A percentile compares a stretch with the other conserved stretches of the same genome.
Evolutionary conservation across 2,113 vertebrate species (phyloP).

Genomic region (Protobothrops mucrosquamatus): DNA sequence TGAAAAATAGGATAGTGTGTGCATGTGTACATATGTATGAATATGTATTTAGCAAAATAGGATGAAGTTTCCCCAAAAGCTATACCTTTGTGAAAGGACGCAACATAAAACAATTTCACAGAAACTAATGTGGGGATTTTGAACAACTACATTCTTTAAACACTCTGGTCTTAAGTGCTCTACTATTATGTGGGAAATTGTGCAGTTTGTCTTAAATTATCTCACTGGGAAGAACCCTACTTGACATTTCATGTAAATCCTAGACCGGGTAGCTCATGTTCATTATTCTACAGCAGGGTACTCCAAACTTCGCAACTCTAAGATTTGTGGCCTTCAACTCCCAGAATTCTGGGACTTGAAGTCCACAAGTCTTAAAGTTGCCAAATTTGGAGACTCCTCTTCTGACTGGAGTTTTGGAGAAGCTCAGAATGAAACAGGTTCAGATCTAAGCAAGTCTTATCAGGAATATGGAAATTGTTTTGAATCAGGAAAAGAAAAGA

Average conservation of each 20-base stretch:
- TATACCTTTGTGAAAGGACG: neutral
- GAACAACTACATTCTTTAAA: neutral
- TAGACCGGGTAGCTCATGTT: neutral
- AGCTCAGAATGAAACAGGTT: neutral
- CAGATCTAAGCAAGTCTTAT: neutral
- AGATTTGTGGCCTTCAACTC: too few relatives aligned
- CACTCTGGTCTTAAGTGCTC: neutral
- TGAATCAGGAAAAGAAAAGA: neutral
- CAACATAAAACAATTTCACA: neutral
- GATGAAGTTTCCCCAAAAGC: neutral
- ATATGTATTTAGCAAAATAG: neutral
- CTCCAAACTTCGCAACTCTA: too few relatives aligned
- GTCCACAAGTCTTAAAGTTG: neutral
- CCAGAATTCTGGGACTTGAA: neutral
- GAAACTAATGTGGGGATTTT: too few relatives aligned
- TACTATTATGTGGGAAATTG: neutral
- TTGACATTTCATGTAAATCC: neutral
- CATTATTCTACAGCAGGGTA: neutral
- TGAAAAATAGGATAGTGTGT: neutral
- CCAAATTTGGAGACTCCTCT: neutral
- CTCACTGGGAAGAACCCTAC: neutral
- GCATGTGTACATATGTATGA: neutral
- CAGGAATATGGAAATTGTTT: neutral
- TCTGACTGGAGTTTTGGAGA: neutral
- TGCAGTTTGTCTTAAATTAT: neutral